Evolutionary conservation across 2,113 vertebrate genomes (phyloP).

Genomic region (Falco punctatus): DNA sequence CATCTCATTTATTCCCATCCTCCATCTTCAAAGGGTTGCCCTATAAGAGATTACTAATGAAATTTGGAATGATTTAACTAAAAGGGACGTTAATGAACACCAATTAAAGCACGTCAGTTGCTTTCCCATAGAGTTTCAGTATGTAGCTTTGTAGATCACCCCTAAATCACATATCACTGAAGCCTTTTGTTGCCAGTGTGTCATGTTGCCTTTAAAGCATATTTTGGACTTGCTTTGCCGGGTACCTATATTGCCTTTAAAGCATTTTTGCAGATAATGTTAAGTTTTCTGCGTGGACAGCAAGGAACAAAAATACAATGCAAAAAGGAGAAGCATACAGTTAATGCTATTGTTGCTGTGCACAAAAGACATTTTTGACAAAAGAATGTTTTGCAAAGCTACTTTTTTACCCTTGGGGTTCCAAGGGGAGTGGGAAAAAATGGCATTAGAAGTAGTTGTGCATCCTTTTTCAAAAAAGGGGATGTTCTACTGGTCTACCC

Average conservation of each 20-base stretch:
- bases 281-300: neutral
- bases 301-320: neutral
- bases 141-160: neutral
- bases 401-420: neutral
- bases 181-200: neutral
- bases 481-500: neutral
- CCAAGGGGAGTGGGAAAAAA: neutral
- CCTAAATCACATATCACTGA: neutral
- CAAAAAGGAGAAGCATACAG: neutral
- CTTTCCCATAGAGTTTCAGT: neutral
- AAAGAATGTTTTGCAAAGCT: neutral
- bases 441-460: neutral
- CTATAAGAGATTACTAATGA: neutral
- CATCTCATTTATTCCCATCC: neutral
- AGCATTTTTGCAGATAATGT: neutral
- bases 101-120: constrained; percentile 12
- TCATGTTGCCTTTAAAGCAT: neutral
- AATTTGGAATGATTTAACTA: constrained; percentile 9
- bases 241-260: neutral
- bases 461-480: neutral
- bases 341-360: neutral
- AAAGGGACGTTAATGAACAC: constrained; percentile 14
- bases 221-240: neutral
- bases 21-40: neutral
- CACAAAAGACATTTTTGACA: neutral